Conservation (phyloP, 2,797 vertebrate genomes). For the Amblyraja radiata region DNA sequence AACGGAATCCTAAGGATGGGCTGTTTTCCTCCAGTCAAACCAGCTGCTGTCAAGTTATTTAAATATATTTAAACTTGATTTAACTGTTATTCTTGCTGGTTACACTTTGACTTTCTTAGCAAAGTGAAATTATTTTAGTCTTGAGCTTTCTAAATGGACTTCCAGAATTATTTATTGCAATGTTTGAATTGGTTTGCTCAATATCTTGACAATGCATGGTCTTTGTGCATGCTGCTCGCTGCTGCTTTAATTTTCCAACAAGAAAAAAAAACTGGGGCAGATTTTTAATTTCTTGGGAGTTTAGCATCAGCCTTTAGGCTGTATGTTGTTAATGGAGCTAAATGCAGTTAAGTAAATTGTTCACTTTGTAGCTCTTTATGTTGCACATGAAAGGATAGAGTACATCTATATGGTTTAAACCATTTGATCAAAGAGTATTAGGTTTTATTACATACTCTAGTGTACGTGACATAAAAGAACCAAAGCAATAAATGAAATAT, state of each 20-base stretch:
- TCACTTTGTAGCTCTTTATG: constrained; percentile 63
- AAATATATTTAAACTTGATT: background rate
- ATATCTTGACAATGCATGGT: constrained; percentile 62
- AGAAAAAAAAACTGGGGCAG: constrained; percentile 53
- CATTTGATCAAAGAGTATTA: constrained; percentile 21
- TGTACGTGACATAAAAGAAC: constrained; percentile 58
- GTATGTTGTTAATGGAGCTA: constrained; percentile 49
- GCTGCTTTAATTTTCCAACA: constrained; percentile 44
- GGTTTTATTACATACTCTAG: constrained; percentile 51
- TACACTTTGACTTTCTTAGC: constrained; percentile 52
- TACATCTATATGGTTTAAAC: background rate
- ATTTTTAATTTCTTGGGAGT: constrained; percentile 54
- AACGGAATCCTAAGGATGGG: constrained; percentile 78
- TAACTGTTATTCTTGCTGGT: constrained; percentile 61
- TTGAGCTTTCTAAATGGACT: constrained; percentile 56
- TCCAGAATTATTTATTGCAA: constrained; percentile 62
- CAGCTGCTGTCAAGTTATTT: constrained; percentile 93
- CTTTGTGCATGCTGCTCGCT: constrained; percentile 70
- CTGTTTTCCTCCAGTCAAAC: constrained; percentile 78
- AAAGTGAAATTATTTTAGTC: constrained; percentile 53
- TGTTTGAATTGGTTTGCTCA: constrained; percentile 55
- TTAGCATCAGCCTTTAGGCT: background rate
- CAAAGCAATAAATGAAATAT: constrained; percentile 65
- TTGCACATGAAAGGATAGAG: constrained; percentile 60
- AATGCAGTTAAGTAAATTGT: constrained; percentile 52